These are phyloP conservation scores for Tamias sibiricus DNA, from an alignment of 2,113 vertebrate species.

Conservation along the genomic window DNA sequence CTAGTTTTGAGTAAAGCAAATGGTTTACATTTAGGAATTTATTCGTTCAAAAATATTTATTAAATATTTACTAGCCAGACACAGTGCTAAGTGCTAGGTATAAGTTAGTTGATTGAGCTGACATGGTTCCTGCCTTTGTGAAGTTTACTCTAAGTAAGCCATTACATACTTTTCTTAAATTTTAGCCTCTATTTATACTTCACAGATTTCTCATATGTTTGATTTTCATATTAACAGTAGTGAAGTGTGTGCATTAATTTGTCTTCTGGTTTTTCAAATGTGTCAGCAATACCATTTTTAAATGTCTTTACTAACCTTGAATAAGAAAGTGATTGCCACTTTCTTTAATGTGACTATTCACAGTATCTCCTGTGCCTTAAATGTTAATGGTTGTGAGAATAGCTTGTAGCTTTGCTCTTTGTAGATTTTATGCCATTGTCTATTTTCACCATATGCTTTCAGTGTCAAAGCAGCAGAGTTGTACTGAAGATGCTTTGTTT, in stretches of 20 bases:
- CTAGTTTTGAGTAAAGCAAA: not conserved
- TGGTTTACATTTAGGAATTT: not conserved
- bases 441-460: conserved; percentile 71
- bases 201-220: conserved; percentile 44
- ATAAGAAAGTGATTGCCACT: conserved; percentile 60
- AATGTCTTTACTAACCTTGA: conserved; percentile 52
- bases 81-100: not conserved
- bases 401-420: conserved; percentile 46
- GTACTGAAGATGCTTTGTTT: conserved; percentile 76
- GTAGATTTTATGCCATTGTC: conserved; percentile 56
- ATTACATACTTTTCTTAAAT: not conserved
- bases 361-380: not conserved
- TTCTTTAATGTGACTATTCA: conserved; percentile 26
- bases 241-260: conserved; percentile 62
- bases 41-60: not conserved
- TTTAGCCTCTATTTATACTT: conserved; percentile 3
- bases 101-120: not conserved
- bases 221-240: conserved; percentile 41
- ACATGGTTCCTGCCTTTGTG: not conserved
- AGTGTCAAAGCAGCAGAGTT: conserved; percentile 71
- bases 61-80: conserved; percentile 9
- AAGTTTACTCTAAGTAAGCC: not conserved
- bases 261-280: conserved; percentile 66
- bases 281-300: conserved; percentile 44
- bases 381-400: conserved; percentile 41